These are phyloP conservation scores for Drosophila funebris DNA, from an alignment of 1,140 invertebrate species.

Conservation along the genomic window DNA sequence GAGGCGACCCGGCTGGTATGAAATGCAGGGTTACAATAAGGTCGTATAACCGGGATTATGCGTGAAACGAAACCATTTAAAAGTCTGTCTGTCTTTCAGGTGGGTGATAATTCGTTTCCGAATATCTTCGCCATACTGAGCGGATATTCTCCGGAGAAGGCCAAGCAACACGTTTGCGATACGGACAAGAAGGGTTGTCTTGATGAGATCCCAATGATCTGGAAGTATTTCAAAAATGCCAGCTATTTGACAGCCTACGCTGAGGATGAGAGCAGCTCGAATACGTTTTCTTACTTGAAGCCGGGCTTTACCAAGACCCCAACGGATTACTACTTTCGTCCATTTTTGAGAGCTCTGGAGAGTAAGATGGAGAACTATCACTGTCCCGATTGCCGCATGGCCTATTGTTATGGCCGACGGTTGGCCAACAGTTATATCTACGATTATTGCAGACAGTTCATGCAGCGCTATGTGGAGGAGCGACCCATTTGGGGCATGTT, in stretches of 20 bases:
- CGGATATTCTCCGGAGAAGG: constrained; percentile 85
- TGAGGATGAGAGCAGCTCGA: constrained; percentile 90
- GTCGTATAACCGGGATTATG: not conserved
- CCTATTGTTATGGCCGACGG: constrained; percentile 85
- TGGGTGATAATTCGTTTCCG: constrained; percentile 91
- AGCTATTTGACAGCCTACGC: constrained; percentile 91
- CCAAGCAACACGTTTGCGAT: constrained; percentile 84
- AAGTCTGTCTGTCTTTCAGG: constrained; percentile 65
- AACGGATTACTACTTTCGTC: constrained; percentile 92
- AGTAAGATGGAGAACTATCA: constrained; percentile 8
- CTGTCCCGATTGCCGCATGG: constrained; percentile 32
- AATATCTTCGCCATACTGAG: constrained; percentile 91
- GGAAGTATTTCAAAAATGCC: constrained; percentile 89
- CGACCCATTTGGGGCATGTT: constrained; percentile 89
- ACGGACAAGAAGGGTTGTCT: constrained; percentile 84
- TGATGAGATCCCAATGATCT: constrained; percentile 90
- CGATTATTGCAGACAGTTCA: constrained; percentile 85
- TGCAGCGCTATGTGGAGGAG: constrained; percentile 66
- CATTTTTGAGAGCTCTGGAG: constrained; percentile 88
- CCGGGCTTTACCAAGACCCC: constrained; percentile 91
- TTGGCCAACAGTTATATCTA: constrained; percentile 85
- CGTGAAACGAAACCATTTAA: not conserved
- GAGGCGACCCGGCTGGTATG: constrained; percentile 49
- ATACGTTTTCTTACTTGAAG: constrained; percentile 91
- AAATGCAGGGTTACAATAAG: constrained; percentile 70